Evolutionary conservation across 1,140 invertebrate species (phyloP), one percentile per base, ranked within the genome.

Genomic region (Drosophila dunni): DNA sequence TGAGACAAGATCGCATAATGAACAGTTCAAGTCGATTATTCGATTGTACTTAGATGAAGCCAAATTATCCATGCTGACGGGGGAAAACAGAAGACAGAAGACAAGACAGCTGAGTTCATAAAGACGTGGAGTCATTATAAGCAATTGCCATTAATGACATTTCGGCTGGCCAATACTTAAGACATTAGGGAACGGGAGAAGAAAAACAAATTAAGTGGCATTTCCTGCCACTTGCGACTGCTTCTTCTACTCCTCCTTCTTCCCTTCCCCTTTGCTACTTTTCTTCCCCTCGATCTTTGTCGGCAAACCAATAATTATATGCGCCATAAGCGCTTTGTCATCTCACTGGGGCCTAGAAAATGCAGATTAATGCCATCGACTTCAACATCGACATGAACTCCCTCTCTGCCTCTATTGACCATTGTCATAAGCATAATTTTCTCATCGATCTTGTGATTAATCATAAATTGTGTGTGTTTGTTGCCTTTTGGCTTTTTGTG

Each of bases 371-470:
- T 89, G 84, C 75, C 62, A 29, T 29, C 48, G 57, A 56, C 73
- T 67, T 69, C 50, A 42, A 24, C 11, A 29, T 29, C 24, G 24
- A 29, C 24, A 29, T 29, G 24, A 53, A 9, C 15, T 29, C 29
- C 45, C 67, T 17, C 33, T 72, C 46, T 17, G 63, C 42, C 50
- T 63, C 50, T 63, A 61, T 58, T 44, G 76, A 54, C 83, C 78
- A 84, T 88, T 88, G 83, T 88, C 80, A 83, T 89, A 86, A 70
- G 74, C 84, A 86, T 90, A 90, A 86, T 90, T 90, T 90, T 88
- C 86, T 80, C 86, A 90, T 90, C 86, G 86, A 90, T 90, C 86
- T 90, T 90, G 67, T 90, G 86, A 90, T 88, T 82, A 90, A 86
- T 91, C 88, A 91, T 80, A 90, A 90, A 83, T 81, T 90, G 74